Evolutionary conservation across 2,113 vertebrate species (phyloP), one percentile per base, ranked within the genome.

Genomic region (Syngnathus typhle): DNA sequence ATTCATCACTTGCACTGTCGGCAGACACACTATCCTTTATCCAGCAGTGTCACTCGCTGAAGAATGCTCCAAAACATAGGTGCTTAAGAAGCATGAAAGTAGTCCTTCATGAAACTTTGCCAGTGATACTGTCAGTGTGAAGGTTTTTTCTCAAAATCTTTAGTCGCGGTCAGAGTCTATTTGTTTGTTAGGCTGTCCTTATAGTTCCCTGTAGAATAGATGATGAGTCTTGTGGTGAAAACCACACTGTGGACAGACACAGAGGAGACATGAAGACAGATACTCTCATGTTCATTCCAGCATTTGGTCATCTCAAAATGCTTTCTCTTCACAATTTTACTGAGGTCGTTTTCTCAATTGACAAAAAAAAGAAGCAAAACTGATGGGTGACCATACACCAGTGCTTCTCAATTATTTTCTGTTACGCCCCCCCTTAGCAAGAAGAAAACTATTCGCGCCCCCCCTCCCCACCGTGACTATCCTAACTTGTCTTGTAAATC

Each of bases 21-120:
- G 88, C 85, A 89, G 93, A 93, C 93, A 95, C 92, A 90, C 91
- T 92, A 94, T 91, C 94, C 93, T 92, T 92, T 92, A 92, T 92
- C 91, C 88, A 92, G 91, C 87, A 88, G 93, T 93, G 95, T 93
- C 96, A 94, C 88, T 94, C 92, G 95, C 88, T 87, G 84, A 90
- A 88, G 91, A 56, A 51, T 68, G 84, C 89, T 88, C 91, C 90
- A 90, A 94, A 91, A 93, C 93, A 92, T 74, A 84, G 81, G 69
- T 74, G 68, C 82, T 85, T 82, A 81, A 82, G 80, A 8, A n/a
- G 49, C 7, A 52, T 21, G 49, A 2, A 61, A 71, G 60, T n/a
- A 39, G 58, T 66, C 18, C 58, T 47, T 46, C 49, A 27, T 39
- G 38, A 21, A 60, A 65, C 51, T 27, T 18, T 46, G 60, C 63